Conservation (phyloP, 2,797 vertebrate species). For the Ctenopoma multispine region DNA sequence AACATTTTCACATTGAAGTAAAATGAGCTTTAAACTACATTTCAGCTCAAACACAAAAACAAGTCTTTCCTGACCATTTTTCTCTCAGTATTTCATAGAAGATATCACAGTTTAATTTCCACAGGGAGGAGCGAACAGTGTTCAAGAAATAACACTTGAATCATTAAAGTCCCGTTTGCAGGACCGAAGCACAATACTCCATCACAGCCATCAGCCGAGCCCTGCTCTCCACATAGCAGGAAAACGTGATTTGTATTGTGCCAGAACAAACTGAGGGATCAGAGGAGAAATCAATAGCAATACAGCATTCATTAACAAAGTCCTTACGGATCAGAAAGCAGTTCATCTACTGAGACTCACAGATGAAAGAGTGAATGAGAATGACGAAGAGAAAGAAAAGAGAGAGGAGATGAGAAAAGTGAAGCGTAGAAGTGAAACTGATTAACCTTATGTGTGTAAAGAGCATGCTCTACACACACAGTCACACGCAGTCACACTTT, state of each 20-base stretch:
- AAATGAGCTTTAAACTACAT: not conserved
- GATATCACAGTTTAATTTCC: slow-evolving; percentile 48
- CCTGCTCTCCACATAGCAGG: slow-evolving; percentile 27
- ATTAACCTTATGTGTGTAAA: slow-evolving; percentile 53
- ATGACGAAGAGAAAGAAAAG: slow-evolving; percentile 12
- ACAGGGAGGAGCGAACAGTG: slow-evolving; percentile 34
- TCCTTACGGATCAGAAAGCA: slow-evolving; percentile 60
- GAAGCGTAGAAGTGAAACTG: slow-evolving; percentile 35
- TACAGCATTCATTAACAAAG: slow-evolving; percentile 72
- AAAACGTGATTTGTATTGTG: slow-evolving; percentile 54
- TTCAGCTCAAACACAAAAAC: slow-evolving; percentile 1
- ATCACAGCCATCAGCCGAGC: slow-evolving; percentile 58
- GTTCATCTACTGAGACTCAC: slow-evolving; percentile 54
- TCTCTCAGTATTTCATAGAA: slow-evolving; percentile 24
- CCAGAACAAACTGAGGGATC: slow-evolving; percentile 71
- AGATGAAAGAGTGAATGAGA: slow-evolving; percentile 30
- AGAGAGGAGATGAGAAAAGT: slow-evolving; percentile 18
- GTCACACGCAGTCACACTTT: slow-evolving; percentile 30
- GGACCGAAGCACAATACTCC: slow-evolving; percentile 49
- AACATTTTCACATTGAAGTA: not conserved
- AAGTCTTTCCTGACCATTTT: slow-evolving; percentile 15
- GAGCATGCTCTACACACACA: slow-evolving; percentile 9
- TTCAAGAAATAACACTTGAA: slow-evolving; percentile 65
- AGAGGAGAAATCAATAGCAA: slow-evolving; percentile 77
- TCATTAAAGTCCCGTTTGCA: slow-evolving; percentile 75